Evolutionary conservation across 2,797 vertebrate genomes (phyloP), one percentile per base, ranked within the genome.

Genomic region (Artibeus jamaicensis): DNA sequence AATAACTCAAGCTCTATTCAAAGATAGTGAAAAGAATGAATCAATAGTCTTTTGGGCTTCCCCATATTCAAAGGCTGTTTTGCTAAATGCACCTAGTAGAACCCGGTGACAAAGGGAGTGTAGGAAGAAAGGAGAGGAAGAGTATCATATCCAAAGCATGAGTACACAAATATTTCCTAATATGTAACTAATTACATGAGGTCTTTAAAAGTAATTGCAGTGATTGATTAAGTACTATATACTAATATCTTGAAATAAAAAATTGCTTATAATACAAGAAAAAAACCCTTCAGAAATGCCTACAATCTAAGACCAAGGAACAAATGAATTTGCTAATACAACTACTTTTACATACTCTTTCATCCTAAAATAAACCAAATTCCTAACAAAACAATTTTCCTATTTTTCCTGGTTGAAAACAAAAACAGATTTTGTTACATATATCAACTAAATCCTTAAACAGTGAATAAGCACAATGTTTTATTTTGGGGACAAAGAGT

Each of bases 331-430:
- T 85, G 3, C 46, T 89, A 84, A 84, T 76, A 50, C 6, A 74
- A 91, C 34, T 50, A 86, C 50, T 95, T 91, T 84, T 89, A 76
- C 18, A 83, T 59, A 82, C 4, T 57, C 62, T 78, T 94, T 88
- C 19, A 81, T 78, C n/a, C 76, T 37, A n/a, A 95, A 94, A 34
- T 46, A 86, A 14, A 78, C 4, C 59, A 90, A 90, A 86, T 93
- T 91, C 22, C 70, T 82, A 89, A 93, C 15, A 92, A 86, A 93
- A 92, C 50, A 79, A 46, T 32, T 78, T 87, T 89, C 24, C 71
- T 83, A 91, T 14, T 86, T 93, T 70, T 62, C 15, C 3, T 44
- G 18, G 7, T 87, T 85, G 32, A 42, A 77, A 91, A 48, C 53
- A 84, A 67, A 65, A 86, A n/a, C 32, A 62, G 32, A 77, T 14